Conservation (phyloP, 2,888 invertebrate genomes). For the Xestoiulus laeticollis region DNA sequence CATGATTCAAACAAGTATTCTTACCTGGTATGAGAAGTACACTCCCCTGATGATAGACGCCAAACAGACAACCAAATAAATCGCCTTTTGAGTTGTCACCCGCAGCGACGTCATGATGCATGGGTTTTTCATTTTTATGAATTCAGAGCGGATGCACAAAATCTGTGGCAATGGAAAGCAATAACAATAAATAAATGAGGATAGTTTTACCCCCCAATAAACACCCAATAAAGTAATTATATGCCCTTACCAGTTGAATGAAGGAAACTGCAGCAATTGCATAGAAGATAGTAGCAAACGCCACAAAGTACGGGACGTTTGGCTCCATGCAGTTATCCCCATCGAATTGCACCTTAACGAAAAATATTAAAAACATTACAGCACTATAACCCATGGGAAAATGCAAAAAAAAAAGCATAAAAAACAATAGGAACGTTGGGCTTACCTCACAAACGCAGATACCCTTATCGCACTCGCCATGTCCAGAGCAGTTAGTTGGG, state of each 20-base stretch:
- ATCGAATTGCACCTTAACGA: conserved; percentile 73
- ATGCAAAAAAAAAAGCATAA: conserved; percentile 38
- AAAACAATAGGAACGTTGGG: conserved; percentile 25
- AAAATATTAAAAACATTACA: conserved; percentile 51
- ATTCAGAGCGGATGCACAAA: conserved; percentile 60
- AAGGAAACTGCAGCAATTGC: conserved; percentile 84
- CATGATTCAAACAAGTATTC: neutral
- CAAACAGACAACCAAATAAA: conserved; percentile 86
- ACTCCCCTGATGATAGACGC: conserved; percentile 86
- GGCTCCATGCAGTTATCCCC: conserved; percentile 84
- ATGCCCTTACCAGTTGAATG: conserved; percentile 77
- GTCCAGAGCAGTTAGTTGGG: conserved; percentile 82
- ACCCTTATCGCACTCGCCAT: conserved; percentile 90
- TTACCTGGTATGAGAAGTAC: conserved; percentile 87
- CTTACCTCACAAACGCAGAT: conserved; percentile 91
- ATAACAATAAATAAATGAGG: neutral
- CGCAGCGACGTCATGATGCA: conserved; percentile 82
- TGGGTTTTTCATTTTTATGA: conserved; percentile 81
- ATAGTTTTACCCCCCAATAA: neutral
- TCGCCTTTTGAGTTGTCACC: conserved; percentile 87
- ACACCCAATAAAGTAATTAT: too few relatives aligned
- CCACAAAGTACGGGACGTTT: conserved; percentile 79
- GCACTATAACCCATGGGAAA: neutral
- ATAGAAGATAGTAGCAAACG: conserved; percentile 76
- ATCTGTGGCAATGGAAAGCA: conserved; percentile 56